phyloP scores from a whole-genome alignment of 2,113 vertebrate species.

The Myotis lucifugus region DNA sequence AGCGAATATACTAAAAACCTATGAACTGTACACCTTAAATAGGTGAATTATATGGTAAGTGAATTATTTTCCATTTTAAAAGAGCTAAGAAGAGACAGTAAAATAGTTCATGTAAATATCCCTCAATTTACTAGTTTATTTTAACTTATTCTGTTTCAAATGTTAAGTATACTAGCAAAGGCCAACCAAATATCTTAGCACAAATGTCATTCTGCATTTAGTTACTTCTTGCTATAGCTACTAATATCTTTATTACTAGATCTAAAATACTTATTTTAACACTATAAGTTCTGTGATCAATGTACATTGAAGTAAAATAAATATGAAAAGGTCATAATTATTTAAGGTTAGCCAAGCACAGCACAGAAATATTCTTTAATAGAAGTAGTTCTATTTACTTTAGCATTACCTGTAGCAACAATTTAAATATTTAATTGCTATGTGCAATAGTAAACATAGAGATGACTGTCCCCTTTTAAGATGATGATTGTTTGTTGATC shows the following conservation, averaged over 20 bases:
- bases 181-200: background rate
- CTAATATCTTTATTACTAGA: background rate
- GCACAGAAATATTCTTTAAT: background rate
- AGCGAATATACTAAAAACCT: background rate
- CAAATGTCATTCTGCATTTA: background rate
- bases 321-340: background rate
- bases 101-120: background rate
- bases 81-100: background rate
- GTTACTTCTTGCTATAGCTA: background rate
- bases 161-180: background rate
- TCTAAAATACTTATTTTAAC: background rate
- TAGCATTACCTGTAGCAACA: background rate
- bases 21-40: background rate
- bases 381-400: background rate
- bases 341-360: background rate
- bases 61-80: background rate
- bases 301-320: slow-evolving; percentile 21
- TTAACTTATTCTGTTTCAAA: background rate
- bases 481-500: background rate
- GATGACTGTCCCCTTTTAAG: background rate
- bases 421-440: background rate
- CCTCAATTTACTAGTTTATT: background rate
- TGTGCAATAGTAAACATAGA: slow-evolving; percentile 7
- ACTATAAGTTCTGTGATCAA: background rate
- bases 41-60: background rate